A percentile compares a stretch with the other conserved stretches of the same genome.
phyloP scores from a whole-genome alignment of 2,113 vertebrate species.

The Oriolus oriolus region DNA sequence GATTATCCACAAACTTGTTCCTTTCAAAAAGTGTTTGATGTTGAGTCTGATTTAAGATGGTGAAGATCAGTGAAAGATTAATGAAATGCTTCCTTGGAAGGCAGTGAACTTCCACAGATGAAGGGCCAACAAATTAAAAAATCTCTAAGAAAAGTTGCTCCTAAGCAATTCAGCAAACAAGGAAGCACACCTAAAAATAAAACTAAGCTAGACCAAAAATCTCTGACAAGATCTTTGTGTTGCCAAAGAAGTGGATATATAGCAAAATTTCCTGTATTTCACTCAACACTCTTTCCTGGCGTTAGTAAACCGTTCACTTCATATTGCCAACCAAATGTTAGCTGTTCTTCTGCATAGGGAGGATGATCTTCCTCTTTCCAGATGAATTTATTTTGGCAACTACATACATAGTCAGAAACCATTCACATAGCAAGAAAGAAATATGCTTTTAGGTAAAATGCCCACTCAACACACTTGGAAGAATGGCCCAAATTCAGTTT shows the following conservation, averaged over 20 bases:
- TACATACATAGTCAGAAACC: neutral
- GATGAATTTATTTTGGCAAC: conserved; percentile 44
- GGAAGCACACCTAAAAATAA: neutral
- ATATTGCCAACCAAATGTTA: conserved; percentile 47
- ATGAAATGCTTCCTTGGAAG: neutral
- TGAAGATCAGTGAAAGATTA: neutral
- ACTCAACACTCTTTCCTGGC: neutral
- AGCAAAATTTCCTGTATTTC: conserved; percentile 5
- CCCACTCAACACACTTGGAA: neutral
- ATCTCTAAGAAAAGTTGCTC: neutral
- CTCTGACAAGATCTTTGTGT: neutral
- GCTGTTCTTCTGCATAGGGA: conserved; percentile 8
- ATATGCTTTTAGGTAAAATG: neutral
- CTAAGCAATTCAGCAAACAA: neutral
- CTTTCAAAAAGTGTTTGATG: neutral
- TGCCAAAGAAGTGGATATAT: neutral
- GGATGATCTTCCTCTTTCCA: conserved; percentile 8
- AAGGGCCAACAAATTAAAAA: neutral
- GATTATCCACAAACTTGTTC: neutral
- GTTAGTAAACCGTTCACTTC: neutral
- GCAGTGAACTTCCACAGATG: neutral
- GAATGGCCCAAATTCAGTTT: conserved; percentile 12
- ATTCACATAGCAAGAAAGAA: conserved; percentile 12
- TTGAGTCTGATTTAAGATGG: neutral
- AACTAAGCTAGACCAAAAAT: neutral